phyloP scores from a whole-genome alignment of 2,797 vertebrate genomes.

The Lemur catta region DNA sequence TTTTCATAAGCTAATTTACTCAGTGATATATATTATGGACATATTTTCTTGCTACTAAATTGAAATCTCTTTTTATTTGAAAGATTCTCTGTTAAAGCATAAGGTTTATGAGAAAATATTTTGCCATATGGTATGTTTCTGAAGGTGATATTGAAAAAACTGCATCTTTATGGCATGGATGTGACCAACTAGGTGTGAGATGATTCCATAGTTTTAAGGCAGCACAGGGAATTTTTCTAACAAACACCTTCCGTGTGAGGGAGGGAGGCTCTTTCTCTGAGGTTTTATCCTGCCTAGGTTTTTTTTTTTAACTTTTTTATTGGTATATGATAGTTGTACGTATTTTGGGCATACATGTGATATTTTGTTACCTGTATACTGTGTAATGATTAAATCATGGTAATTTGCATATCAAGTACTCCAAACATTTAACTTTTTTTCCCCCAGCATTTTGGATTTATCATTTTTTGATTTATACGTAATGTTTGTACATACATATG shows the following conservation, averaged over 20 bases:
- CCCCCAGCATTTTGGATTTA: too few relatives aligned
- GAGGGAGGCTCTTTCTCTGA: too few relatives aligned
- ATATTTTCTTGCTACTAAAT: background rate
- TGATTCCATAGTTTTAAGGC: background rate
- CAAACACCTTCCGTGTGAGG: background rate
- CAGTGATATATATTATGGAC: background rate
- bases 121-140: background rate
- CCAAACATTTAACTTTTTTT: too few relatives aligned
- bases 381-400: background rate
- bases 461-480: too few relatives aligned
- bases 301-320: too few relatives aligned
- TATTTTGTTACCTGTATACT: background rate
- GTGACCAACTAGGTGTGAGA: too few relatives aligned
- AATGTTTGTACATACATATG: too few relatives aligned
- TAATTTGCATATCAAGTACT: background rate
- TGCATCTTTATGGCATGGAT: too few relatives aligned
- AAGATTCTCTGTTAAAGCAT: background rate
- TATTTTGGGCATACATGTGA: background rate
- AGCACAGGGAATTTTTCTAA: rapidly evolving
- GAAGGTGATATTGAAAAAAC: background rate
- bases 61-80: background rate
- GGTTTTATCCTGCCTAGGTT: background rate
- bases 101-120: background rate
- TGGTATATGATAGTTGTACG: too few relatives aligned
- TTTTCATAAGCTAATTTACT: background rate